Evolutionary conservation across 2,797 vertebrate genomes (phyloP), one percentile per base, ranked within the genome.

Genomic region (Poeciliopsis turneri): DNA sequence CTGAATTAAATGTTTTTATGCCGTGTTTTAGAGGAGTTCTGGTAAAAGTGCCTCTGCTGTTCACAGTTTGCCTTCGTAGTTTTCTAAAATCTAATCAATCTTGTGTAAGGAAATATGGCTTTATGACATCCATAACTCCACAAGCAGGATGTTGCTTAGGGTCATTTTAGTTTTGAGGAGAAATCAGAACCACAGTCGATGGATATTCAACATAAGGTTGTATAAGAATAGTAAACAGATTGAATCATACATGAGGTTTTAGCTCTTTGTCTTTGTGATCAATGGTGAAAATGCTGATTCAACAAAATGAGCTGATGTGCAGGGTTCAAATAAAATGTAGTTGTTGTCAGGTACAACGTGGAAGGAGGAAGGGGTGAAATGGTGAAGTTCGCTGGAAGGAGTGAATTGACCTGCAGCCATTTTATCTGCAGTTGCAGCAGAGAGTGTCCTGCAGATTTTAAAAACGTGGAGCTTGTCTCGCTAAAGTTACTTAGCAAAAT

Each of bases 191-290:
- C 36, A 43, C 20, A 68, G 25, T 43, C 66, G 25, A 25, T 39
- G 18, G 11, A 39, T 10, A 43, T n/a, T n/a, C 39, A 10, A 41
- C 25, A 25, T 12, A 68, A 68, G 11, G 10, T 25, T 69, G 43
- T 66, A 18, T 69, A 43, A 41, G 2, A 13, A 68, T 41, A 69
- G 43, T 70, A 28, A 70, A 75, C 77, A 46, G 72, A 74, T 78
- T 16, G 9, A 3, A 72, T 72, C 45, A 59, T 57, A 79, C 46
- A 1, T 64, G 66, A n/a, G n/a, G n/a, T 45, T 69, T 69, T 13
- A 43, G 25, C 25, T 43, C 5, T 7, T 2, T 45, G 41, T 69
- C 11, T 13, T 11, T 5, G n/a, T 12, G 9, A 23, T 66, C 16
- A 3, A 12, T 69, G 2, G 25, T 43, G 39, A 69, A 43, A 64